Conservation (phyloP, 2,113 vertebrate genomes). For the Fulmarus glacialis region DNA sequence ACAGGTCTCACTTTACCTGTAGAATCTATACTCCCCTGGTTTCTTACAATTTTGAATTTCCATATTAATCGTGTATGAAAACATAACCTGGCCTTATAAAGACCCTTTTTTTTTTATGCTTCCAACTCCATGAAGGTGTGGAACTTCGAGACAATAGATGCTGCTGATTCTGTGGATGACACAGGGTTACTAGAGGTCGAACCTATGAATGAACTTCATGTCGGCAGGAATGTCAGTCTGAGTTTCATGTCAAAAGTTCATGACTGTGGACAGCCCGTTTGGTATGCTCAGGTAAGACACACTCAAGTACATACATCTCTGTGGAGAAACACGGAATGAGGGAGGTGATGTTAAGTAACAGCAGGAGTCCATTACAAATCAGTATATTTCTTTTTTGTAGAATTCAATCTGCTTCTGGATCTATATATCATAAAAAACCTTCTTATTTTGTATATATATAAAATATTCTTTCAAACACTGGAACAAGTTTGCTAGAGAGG, state of each 20-base stretch:
- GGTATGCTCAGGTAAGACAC: constrained; percentile 90
- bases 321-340: neutral
- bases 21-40: neutral
- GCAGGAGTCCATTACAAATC: neutral
- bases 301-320: neutral
- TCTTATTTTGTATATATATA: neutral
- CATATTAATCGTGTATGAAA: neutral
- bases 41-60: neutral
- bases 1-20: neutral
- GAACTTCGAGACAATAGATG: constrained; percentile 88
- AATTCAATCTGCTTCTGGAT: neutral
- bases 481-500: neutral
- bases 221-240: constrained; percentile 85
- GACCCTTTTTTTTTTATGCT: neutral
- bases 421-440: neutral
- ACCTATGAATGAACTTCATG: constrained; percentile 87
- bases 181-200: constrained; percentile 84
- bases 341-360: neutral
- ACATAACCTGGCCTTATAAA: neutral
- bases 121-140: constrained; percentile 78
- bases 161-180: constrained; percentile 78
- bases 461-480: neutral
- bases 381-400: neutral
- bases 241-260: constrained; percentile 83
- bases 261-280: constrained; percentile 77